Base-by-base conservation (phyloP, 1,140 invertebrate species). In the Plutomurus gul region DNA sequence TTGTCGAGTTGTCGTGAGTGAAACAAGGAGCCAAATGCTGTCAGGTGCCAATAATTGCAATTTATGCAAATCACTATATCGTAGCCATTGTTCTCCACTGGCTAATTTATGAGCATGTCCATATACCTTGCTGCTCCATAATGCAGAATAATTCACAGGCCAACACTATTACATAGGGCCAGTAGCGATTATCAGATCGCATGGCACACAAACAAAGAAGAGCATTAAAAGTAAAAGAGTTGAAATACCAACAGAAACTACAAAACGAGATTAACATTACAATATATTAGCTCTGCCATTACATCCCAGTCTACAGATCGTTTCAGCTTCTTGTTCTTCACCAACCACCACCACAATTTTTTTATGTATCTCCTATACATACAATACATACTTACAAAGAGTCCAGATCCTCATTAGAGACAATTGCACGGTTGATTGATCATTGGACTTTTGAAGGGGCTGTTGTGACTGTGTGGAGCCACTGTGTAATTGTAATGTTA, bases 31-130 rank as follows among this genome's bases (percentile, higher is more conserved):
- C 56, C 27, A 65, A 65, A 65, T 65, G 30, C 70, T 72, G 70
- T 72, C 70, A 72, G 70, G 36, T 72, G 70, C 70, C 70, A 72
- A 72, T 72, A 72, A 72, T 72, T 72, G 70, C 70, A 43, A 72
- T 72, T 72, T 72, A 72, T 72, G 70, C 70, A 72, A 72, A 72
- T 72, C 36, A 18, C 20, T 46, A n/a, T 3, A 39, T n/a, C 39
- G n/a, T 1, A 43, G 39, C 39, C 39, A 65, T 65, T 36, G 56
- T 65, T 30, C n/a, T n/a, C 11, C 11, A 56, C 13, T 27, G 22
- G 56, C 56, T 65, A 65, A 65, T 65, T 65, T 65, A 65, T 36
- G 56, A 65, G 13, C 56, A 18, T 27, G 56, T 16, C 30, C 36
- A 33, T 43, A 10, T n/a, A 13, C 39, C n/a, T n/a, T 43, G 10